Percentiles rank a stretch among this genome's conserved stretches.
Conservation (phyloP, 1,140 invertebrate genomes). For the Hypsibius dujardini region DNA sequence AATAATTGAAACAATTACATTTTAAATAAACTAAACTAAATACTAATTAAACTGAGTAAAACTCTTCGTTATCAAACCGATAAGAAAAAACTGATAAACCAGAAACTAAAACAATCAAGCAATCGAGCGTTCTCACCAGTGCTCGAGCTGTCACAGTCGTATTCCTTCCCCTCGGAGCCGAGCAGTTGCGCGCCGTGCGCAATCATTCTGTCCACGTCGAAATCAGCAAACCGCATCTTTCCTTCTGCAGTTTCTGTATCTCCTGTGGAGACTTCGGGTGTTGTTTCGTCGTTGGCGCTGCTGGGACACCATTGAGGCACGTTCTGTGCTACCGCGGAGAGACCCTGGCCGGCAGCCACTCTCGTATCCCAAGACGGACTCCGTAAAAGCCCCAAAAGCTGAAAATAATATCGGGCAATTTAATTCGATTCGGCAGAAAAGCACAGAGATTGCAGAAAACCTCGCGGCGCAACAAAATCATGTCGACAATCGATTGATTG, state of each 20-base stretch:
- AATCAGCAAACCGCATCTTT: constrained; percentile 50
- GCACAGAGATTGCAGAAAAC: not conserved
- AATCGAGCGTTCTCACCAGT: too few species aligned
- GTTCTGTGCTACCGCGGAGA: constrained; percentile 73
- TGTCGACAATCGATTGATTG: too few species aligned
- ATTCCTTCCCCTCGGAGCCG: constrained; percentile 73
- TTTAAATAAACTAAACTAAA: too few species aligned
- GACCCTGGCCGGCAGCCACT: constrained; percentile 74
- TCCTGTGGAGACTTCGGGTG: constrained; percentile 8
- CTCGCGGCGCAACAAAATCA: constrained; percentile 18
- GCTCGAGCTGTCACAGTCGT: constrained; percentile 42
- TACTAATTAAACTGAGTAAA: too few species aligned
- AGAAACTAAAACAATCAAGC: too few species aligned
- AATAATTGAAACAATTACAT: too few species aligned
- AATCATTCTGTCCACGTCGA: constrained; percentile 62
- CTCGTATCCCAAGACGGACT: constrained; percentile 78
- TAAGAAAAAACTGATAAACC: not conserved
- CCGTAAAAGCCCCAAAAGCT: constrained; percentile 56
- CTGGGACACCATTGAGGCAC: constrained; percentile 68
- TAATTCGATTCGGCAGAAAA: constrained; percentile 2
- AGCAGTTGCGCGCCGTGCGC: constrained; percentile 61
- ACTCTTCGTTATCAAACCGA: not conserved
- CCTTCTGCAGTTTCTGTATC: constrained; percentile 18
- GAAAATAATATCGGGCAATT: constrained; percentile 21
- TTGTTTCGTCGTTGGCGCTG: constrained; percentile 29